phyloP scores from a whole-genome alignment of 2,797 vertebrate genomes.

The Glossophaga mutica region DNA sequence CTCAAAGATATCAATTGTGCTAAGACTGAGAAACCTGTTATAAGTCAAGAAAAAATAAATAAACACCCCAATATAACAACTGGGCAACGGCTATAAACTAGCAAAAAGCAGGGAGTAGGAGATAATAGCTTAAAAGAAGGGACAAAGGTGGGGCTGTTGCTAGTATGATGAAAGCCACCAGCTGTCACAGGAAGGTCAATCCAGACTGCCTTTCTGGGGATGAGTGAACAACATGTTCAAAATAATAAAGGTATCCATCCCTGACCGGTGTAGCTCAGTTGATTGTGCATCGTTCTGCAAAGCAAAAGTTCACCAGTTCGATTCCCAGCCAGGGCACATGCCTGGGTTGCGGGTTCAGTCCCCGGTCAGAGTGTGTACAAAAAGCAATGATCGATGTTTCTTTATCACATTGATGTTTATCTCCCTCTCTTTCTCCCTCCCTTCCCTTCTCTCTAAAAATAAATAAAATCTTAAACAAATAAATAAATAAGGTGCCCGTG shows the following conservation, averaged over 20 bases:
- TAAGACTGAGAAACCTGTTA: background rate
- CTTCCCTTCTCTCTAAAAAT: background rate
- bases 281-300: background rate
- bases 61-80: background rate
- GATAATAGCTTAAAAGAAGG: background rate
- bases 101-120: background rate
- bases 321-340: background rate
- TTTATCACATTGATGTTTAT: background rate
- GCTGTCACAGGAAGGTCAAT: rapidly evolving
- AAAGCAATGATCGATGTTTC: background rate
- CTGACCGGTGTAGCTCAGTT: background rate
- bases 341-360: background rate
- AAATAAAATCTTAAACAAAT: background rate
- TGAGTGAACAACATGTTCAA: background rate
- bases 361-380: background rate
- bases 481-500: rapidly evolving
- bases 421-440: background rate
- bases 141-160: background rate
- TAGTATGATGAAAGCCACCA: background rate
- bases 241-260: background rate
- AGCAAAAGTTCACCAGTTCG: background rate
- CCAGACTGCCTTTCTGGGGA: background rate
- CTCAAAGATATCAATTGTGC: background rate
- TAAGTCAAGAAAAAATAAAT: background rate
- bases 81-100: background rate